Base-by-base conservation (phyloP, 2,113 vertebrate genomes). In the Aspiorhynchus laticeps region DNA sequence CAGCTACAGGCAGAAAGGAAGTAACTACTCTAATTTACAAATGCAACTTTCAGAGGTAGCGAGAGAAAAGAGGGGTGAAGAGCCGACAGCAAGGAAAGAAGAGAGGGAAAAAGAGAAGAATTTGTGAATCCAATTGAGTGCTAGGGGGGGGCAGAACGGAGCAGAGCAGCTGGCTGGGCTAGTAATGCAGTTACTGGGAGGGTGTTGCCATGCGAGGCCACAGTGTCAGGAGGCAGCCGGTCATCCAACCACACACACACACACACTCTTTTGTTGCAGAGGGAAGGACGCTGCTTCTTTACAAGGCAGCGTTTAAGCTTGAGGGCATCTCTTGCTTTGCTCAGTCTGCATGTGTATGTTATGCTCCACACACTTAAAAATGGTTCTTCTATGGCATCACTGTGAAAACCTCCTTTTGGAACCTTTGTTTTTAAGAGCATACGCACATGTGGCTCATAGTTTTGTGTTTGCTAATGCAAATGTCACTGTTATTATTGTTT, bases 21-120 rank as follows among this genome's bases (percentile, higher is more conserved):
- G 96, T 97, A 97, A 96, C 96, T 94, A 88, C 95, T 95, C 97
- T 97, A 97, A 97, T 97, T 97, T 97, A 96, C 96, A 97, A 98
- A 98, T 98, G 97, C 96, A 97, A 97, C 96, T 97, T 97, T 96
- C 95, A 95, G 96, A 87, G 79, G 84, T 75, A 87, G 90, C 83
- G 87, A 78, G 89, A 53, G 41, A 90, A 86, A 85, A 38, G 93
- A 92, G 94, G 96, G 95, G 86, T 74, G 46, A 86, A 84, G 56
- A 61, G 33, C 33, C 33, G 31, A 67, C 14, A 12, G n/a, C 38
- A 67, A 33, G 79, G 51, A 24, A 48, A 46, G 36, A 24, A 71
- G 9, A 76, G 59, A 48, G 85, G 76, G 41, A n/a, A 65, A 56
- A 79, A 69, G 94, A 93, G 94, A 93, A 82, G 93, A 97, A 98